Conservation (phyloP, 2,797 vertebrate genomes). For the Oreortyx pictus region DNA sequence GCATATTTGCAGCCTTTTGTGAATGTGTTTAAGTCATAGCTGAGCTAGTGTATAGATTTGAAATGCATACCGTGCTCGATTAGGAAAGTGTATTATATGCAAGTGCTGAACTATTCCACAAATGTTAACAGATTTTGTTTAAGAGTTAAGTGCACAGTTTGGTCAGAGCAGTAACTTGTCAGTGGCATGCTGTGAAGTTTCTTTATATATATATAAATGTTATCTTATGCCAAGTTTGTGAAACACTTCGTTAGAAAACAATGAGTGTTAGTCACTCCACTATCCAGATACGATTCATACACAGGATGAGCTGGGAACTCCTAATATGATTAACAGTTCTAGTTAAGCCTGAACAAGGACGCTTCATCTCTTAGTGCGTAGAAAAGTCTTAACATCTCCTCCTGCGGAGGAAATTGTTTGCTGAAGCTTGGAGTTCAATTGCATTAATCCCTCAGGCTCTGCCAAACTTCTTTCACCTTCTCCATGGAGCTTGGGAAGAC, state of each 20-base stretch:
- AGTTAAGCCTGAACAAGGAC: neutral
- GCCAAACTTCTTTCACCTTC: slow-evolving; percentile 76
- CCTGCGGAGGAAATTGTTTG: slow-evolving; percentile 77
- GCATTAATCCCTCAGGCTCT: slow-evolving; percentile 70
- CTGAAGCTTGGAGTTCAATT: slow-evolving; percentile 71
- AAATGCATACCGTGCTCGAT: neutral
- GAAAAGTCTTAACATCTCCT: neutral
- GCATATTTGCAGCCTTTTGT: neutral
- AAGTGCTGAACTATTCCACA: neutral
- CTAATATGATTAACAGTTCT: neutral
- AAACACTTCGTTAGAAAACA: neutral
- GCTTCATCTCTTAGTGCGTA: neutral
- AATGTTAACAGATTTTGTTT: neutral
- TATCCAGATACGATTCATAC: neutral
- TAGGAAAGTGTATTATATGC: neutral
- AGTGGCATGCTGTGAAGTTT: neutral
- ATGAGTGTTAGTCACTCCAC: neutral
- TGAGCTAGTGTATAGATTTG: neutral
- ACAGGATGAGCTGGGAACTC: neutral
- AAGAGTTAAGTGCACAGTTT: neutral
- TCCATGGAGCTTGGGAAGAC: slow-evolving; percentile 77
- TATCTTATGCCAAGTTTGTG: neutral
- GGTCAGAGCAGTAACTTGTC: neutral
- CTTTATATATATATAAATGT: neutral
- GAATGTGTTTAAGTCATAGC: neutral